Evolutionary conservation across 2,888 invertebrate species (phyloP).

Genomic region (Trichacis sp.): DNA sequence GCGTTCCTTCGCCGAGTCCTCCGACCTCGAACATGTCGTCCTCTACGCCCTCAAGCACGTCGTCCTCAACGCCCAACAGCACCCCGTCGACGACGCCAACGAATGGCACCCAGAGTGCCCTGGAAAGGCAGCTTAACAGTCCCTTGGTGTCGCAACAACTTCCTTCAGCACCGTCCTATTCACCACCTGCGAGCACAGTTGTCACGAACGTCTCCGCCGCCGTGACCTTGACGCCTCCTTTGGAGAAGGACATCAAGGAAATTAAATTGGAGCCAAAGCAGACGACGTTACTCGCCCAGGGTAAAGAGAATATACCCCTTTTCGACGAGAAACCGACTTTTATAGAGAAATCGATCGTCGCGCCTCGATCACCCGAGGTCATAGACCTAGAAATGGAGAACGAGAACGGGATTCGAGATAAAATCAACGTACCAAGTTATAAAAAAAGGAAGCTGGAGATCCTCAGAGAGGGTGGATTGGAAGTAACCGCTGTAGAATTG

Average conservation of each 20-base stretch:
- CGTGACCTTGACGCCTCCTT: slow-evolving; percentile 67
- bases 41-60: slow-evolving; percentile 60
- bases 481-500: slow-evolving; percentile 77
- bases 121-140: slow-evolving; percentile 64
- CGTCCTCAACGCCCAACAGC: slow-evolving; percentile 59
- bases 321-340: slow-evolving; percentile 63
- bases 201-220: slow-evolving; percentile 64
- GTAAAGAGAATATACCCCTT: slow-evolving; percentile 73
- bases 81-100: slow-evolving; percentile 63
- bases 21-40: slow-evolving; percentile 60
- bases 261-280: slow-evolving; percentile 62
- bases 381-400: slow-evolving; percentile 73
- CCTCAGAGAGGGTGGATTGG: slow-evolving; percentile 80
- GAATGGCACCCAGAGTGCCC: slow-evolving; percentile 55
- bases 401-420: slow-evolving; percentile 57
- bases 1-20: slow-evolving; percentile 60
- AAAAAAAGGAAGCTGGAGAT: slow-evolving; percentile 81
- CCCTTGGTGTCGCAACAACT: slow-evolving; percentile 54
- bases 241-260: slow-evolving; percentile 67
- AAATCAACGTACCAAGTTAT: slow-evolving; percentile 70
- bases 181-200: slow-evolving; percentile 57
- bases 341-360: slow-evolving; percentile 68
- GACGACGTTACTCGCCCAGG: slow-evolving; percentile 69
- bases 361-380: slow-evolving; percentile 76
- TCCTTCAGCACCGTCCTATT: slow-evolving; percentile 52